phyloP scores from a whole-genome alignment of 2,113 vertebrate species.

The crab-eating macaque (Macaca fascicularis) region DNA sequence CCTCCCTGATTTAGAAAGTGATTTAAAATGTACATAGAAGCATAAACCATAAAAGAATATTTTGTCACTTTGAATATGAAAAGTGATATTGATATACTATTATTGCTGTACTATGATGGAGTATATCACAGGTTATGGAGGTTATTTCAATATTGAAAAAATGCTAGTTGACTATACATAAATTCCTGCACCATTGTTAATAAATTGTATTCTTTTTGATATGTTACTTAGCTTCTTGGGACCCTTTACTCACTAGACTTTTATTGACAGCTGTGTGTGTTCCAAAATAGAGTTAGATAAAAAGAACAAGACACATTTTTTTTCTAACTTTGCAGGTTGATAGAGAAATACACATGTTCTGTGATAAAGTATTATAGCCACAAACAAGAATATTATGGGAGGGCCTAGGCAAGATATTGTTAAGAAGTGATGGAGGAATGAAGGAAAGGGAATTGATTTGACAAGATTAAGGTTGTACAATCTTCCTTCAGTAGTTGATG shows the following conservation, averaged over 20 bases:
- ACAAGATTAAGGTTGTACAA: not conserved
- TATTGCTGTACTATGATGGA: not conserved
- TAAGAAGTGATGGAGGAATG: not conserved
- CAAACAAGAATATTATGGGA: not conserved
- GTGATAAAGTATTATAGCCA: not conserved
- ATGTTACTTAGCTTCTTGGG: not conserved
- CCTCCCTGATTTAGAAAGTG: not conserved
- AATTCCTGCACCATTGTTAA: not conserved
- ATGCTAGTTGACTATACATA: not conserved
- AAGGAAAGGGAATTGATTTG: not conserved
- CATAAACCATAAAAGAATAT: conserved; percentile 2
- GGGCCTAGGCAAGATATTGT: not conserved
- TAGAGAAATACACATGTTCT: conserved; percentile 35
- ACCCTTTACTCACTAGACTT: not conserved
- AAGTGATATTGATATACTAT: not conserved
- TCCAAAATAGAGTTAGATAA: conserved; percentile 6
- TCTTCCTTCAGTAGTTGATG: conserved; percentile 29
- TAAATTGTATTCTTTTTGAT: conserved; percentile 15
- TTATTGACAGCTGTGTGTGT: not conserved
- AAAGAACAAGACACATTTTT: conserved; percentile 37
- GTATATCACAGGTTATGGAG: not conserved
- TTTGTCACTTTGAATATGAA: not conserved
- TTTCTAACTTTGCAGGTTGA: conserved; percentile 36
- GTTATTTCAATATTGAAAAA: conserved; percentile 44
- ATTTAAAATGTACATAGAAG: conserved; percentile 2